A percentile compares a stretch with the other conserved stretches of the same genome.
phyloP scores from a whole-genome alignment of 2,797 vertebrate species.

The Acanthurus leucopareius region DNA sequence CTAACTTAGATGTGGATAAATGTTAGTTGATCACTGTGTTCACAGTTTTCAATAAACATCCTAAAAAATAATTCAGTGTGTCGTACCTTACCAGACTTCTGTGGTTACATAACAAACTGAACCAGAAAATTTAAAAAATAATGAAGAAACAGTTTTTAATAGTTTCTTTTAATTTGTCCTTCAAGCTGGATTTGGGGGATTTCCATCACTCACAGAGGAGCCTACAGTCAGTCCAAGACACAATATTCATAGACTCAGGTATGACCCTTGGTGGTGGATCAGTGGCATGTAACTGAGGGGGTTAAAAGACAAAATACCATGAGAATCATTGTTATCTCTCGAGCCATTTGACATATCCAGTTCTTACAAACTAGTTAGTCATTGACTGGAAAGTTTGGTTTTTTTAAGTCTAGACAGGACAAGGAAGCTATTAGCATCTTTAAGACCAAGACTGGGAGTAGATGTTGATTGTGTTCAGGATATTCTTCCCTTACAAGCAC shows the following conservation, averaged over 20 bases:
- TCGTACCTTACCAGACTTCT: background rate
- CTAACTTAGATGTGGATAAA: background rate
- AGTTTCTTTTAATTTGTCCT: background rate
- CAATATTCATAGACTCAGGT: background rate
- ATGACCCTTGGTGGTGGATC: background rate
- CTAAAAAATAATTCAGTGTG: background rate
- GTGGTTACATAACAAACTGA: background rate
- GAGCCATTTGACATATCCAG: background rate
- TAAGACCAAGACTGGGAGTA: background rate
- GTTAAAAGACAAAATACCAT: background rate
- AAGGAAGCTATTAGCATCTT: background rate
- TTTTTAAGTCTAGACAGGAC: background rate
- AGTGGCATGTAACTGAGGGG: background rate
- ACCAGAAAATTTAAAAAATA: background rate
- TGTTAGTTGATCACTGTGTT: background rate
- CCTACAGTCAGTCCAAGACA: background rate
- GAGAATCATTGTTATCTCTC: background rate
- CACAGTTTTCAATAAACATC: background rate
- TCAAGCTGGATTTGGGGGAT: background rate
- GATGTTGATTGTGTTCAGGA: background rate
- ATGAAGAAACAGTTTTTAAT: background rate
- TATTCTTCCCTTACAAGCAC: background rate
- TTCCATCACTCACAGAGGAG: background rate
- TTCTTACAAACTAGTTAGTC: no score
- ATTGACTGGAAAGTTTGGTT: no score